These are phyloP conservation scores for Lycocorax pyrrhopterus DNA, from an alignment of 2,113 vertebrate genomes.

Conservation along the genomic window DNA sequence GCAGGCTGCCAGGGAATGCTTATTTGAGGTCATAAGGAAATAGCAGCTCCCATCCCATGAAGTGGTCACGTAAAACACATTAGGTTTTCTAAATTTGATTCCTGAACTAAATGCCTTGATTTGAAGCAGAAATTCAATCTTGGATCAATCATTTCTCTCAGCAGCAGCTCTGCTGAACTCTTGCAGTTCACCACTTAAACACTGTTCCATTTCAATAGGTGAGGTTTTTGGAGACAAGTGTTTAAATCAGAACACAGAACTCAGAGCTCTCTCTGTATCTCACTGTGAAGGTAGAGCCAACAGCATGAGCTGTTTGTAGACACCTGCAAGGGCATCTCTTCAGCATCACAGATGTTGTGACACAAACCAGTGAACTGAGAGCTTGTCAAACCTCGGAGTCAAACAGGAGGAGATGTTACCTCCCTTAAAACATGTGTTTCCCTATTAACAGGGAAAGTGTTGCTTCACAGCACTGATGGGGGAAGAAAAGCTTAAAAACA, in stretches of 20 bases:
- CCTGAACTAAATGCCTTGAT: not conserved
- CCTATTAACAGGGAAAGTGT: not conserved
- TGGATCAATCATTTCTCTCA: not conserved
- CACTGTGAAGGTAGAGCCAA: not conserved
- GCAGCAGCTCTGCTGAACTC: not conserved
- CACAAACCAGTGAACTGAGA: not conserved
- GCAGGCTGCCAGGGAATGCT: not conserved
- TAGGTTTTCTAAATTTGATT: not conserved
- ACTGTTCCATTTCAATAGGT: not conserved
- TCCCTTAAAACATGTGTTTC: not conserved
- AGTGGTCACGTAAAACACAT: not conserved
- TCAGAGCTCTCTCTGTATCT: not conserved
- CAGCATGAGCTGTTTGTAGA: not conserved
- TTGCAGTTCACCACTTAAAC: not conserved
- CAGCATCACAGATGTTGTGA: constrained; percentile 23
- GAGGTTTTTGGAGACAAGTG: not conserved
- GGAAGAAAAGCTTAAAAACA: not conserved
- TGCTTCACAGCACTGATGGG: not conserved
- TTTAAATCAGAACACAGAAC: not conserved
- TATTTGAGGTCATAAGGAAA: not conserved
- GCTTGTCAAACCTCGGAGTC: not conserved
- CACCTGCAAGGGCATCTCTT: not conserved
- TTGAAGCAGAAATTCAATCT: not conserved
- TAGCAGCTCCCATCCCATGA: not conserved
- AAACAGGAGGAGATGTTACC: not conserved